Evolutionary conservation across 2,888 invertebrate species (phyloP).

Genomic region (Zele albiditarsus): DNA sequence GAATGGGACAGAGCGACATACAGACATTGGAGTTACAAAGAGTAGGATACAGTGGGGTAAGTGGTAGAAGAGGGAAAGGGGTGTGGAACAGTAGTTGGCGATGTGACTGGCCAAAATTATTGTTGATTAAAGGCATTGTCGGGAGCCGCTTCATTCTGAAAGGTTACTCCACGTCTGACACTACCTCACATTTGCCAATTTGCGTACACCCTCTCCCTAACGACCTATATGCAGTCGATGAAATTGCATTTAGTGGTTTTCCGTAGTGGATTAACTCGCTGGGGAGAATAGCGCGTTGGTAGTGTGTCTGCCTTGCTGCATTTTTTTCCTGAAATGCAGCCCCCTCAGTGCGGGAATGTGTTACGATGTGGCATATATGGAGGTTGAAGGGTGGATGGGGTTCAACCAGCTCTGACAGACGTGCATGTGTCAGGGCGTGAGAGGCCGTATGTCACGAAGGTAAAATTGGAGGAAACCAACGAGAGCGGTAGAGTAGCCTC

Average conservation of each 20-base stretch:
- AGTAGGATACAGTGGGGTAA: neutral
- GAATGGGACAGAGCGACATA: conserved; percentile 48
- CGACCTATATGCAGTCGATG: conserved; percentile 54
- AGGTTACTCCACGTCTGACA: conserved; percentile 48
- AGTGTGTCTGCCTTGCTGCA: conserved; percentile 8
- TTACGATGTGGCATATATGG: neutral
- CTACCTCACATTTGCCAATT: conserved; percentile 39
- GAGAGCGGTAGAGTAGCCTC: neutral
- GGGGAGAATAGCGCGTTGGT: conserved; percentile 36
- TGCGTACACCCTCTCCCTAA: conserved; percentile 8
- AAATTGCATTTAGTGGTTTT: conserved; percentile 63
- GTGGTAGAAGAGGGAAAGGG: neutral
- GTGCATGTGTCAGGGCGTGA: conserved; percentile 31
- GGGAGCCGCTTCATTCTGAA: conserved; percentile 55
- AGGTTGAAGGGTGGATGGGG: neutral
- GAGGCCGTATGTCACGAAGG: conserved; percentile 45
- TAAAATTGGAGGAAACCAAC: conserved; percentile 51
- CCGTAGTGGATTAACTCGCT: conserved; percentile 43
- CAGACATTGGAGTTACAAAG: conserved; percentile 2
- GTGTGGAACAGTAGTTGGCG: conserved; percentile 9
- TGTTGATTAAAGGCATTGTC: conserved; percentile 70
- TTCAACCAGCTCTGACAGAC: conserved; percentile 20
- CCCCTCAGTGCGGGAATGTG: conserved; percentile 8
- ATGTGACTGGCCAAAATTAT: conserved; percentile 60
- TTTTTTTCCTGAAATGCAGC: too few relatives aligned